These are phyloP conservation scores for Gobius niger DNA, from an alignment of 2,113 vertebrate species.

Conservation along the genomic window DNA sequence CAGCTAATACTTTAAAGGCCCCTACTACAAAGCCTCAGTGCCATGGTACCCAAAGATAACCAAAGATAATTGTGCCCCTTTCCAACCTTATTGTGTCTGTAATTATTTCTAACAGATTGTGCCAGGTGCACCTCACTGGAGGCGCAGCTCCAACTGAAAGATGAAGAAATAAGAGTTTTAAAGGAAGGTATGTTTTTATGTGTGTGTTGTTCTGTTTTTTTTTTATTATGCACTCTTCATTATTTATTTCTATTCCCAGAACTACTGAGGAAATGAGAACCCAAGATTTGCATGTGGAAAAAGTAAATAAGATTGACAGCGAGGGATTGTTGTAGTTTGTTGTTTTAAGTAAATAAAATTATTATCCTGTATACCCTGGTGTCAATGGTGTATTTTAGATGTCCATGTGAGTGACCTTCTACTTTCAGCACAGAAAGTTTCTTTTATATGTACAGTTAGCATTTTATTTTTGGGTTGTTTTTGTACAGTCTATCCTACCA, in stretches of 20 bases:
- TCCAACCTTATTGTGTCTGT: neutral
- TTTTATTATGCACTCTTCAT: neutral
- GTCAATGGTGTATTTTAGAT: no score
- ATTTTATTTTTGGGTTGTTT: no score
- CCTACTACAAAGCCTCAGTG: constrained; percentile 16
- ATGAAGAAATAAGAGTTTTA: constrained; percentile 41
- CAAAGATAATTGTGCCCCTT: no score
- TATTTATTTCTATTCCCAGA: constrained; percentile 32
- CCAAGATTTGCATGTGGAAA: no score
- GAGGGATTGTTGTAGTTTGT: neutral
- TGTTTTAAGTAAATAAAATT: neutral
- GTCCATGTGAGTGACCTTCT: no score
- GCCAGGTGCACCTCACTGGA: constrained; percentile 37
- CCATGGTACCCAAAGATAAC: constrained; percentile 34
- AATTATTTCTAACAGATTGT: constrained; percentile 50
- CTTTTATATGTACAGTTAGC: no score
- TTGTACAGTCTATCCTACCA: no score
- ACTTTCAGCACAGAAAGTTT: no score
- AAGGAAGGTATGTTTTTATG: constrained; percentile 49
- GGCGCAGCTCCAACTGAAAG: constrained; percentile 34
- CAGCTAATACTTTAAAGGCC: constrained; percentile 16
- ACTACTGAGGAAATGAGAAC: constrained; percentile 24
- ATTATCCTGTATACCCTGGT: no score
- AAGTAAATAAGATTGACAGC: no score
- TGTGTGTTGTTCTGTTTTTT: neutral